Conservation (phyloP, 2,797 vertebrate species). For the Threskiornis aethiopicus region DNA sequence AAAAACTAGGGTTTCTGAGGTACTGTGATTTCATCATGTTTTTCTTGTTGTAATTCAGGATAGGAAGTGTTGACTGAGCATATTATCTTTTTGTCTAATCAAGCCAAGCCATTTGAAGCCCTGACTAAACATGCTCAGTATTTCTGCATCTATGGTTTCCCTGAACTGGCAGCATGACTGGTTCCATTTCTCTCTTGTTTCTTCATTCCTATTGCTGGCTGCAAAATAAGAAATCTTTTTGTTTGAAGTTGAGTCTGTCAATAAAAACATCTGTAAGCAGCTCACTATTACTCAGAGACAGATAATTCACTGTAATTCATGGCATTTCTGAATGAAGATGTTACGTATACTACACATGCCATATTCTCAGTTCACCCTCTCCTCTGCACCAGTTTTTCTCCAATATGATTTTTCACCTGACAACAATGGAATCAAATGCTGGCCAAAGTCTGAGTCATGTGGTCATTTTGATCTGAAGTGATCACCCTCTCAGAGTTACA, state of each 20-base stretch:
- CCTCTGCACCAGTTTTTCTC: neutral
- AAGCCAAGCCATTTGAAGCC: neutral
- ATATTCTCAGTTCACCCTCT: neutral
- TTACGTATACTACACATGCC: neutral
- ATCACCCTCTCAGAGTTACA: neutral
- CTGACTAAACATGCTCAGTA: neutral
- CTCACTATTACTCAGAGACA: neutral
- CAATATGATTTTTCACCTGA: neutral
- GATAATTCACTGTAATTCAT: neutral
- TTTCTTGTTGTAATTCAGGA: neutral
- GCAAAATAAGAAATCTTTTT: neutral
- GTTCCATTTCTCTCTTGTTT: neutral
- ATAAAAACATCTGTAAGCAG: neutral
- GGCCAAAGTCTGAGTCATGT: neutral
- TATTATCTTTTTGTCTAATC: neutral
- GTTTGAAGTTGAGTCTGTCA: neutral
- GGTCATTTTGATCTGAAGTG: neutral
- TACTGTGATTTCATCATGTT: neutral
- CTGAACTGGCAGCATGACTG: neutral
- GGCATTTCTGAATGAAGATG: neutral
- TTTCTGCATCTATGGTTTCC: neutral
- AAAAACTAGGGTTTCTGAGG: neutral
- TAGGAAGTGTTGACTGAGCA: neutral
- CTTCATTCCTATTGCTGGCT: neutral
- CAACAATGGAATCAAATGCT: neutral